These are phyloP conservation scores for Lutra lutra DNA, from an alignment of 2,797 vertebrate genomes.

Conservation along the genomic window DNA sequence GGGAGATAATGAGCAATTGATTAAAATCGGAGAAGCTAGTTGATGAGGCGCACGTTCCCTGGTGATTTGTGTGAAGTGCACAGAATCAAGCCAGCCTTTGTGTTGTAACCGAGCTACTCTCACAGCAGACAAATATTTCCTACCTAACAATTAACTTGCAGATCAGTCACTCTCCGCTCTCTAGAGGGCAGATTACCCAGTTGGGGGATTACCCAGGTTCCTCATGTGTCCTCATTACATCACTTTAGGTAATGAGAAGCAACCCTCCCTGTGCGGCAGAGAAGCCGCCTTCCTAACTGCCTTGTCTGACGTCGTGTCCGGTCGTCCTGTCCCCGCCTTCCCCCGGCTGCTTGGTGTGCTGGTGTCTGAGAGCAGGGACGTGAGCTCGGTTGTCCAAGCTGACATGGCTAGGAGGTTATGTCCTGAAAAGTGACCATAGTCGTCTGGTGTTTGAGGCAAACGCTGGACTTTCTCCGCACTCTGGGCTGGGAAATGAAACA, in stretches of 20 bases:
- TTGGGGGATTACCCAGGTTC: background rate
- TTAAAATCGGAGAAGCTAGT: constrained; percentile 51
- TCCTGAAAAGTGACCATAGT: background rate
- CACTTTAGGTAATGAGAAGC: background rate
- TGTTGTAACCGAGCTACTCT: background rate
- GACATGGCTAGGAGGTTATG: background rate
- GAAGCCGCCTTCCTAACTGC: background rate
- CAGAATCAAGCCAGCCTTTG: constrained; percentile 43
- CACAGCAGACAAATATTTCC: background rate
- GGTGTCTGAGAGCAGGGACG: background rate
- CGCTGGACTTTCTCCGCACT: background rate
- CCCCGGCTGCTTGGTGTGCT: accelerated
- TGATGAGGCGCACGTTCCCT: constrained; percentile 28
- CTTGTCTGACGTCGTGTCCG: background rate
- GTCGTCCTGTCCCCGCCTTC: background rate
- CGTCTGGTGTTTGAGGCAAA: background rate
- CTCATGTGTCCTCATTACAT: background rate
- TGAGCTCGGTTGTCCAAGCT: accelerated
- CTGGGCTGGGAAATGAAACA: background rate
- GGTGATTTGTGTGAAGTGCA: constrained; percentile 51
- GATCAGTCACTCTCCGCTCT: background rate
- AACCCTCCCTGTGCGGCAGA: accelerated
- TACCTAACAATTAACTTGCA: background rate
- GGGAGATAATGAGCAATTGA: constrained; percentile 52
- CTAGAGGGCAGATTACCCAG: background rate